Evolutionary conservation across 2,797 vertebrate genomes (phyloP).

Genomic region (Aplochiton taeniatus): DNA sequence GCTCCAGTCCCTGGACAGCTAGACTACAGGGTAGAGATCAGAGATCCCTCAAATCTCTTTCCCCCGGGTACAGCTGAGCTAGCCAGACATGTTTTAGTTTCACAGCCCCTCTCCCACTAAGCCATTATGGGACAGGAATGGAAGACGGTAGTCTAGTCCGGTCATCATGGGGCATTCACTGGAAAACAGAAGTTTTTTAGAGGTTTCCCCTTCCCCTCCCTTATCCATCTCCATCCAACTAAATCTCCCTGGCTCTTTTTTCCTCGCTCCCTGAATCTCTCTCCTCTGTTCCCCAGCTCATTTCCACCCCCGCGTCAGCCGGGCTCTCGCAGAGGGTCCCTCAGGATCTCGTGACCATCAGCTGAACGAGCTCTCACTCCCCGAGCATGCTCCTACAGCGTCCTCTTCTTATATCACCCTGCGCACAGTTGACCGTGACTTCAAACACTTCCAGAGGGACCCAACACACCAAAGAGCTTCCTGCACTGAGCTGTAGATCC

Average conservation of each 20-base stretch:
- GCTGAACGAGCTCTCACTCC: conserved; percentile 8
- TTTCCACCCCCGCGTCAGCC: not conserved
- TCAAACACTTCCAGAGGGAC: no score
- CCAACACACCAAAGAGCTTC: no score
- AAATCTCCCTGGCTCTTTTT: not conserved
- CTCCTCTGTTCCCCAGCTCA: not conserved
- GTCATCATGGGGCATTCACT: no score
- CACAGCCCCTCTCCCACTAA: conserved; percentile 22
- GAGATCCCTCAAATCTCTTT: conserved; percentile 43
- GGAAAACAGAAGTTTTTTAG: conserved; percentile 8
- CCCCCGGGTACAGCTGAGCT: conserved; percentile 30
- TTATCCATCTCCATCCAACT: not conserved
- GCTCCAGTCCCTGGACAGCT: no score
- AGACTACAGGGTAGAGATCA: conserved; percentile 30
- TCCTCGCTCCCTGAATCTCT: not conserved
- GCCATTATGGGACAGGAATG: conserved; percentile 25
- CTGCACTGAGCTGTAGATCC: no score
- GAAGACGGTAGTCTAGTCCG: not conserved
- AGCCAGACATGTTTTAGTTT: conserved; percentile 29
- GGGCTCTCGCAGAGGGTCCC: not conserved
- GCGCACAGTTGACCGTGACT: no score
- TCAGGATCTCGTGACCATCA: not conserved
- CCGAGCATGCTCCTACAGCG: not conserved
- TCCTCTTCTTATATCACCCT: not conserved
- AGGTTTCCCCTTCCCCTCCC: not conserved